Base-by-base conservation (phyloP, 2,113 vertebrate genomes). In the Rhabdomys dilectus region DNA sequence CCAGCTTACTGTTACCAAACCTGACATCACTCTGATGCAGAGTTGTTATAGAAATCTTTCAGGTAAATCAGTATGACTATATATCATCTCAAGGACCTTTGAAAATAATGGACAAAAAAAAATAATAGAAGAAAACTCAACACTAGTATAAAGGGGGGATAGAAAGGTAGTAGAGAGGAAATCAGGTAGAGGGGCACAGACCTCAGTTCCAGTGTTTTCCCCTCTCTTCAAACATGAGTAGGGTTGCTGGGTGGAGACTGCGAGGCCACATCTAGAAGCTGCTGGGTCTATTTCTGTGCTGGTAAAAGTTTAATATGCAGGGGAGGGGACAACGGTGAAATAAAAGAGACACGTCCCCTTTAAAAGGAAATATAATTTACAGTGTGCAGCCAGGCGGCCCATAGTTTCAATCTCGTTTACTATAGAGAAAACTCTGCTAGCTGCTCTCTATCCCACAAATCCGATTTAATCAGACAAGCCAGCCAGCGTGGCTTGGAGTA, bases 391-490 rank as follows among this genome's bases (percentile, higher is more conserved):
- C 98, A 99, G 99, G 98, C 99, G 98, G 98, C 97, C 98, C 98
- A 98, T 98, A 99, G 99, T 98, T 98, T 98, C 98, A 98, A 98
- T 99, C 99, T 99, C 99, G 98, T 99, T 99, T 99, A 99, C 99
- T 99, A 99, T 98, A 99, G 98, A 99, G 98, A 99, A 98, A 98
- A 98, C 98, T 99, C 98, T 98, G 99, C 99, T 98, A 98, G 98
- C 98, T 98, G 98, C 98, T 98, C 99, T 99, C 99, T 99, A 99
- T 99, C 99, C 99, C 99, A 99, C 99, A 99, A 99, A 99, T 99
- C 99, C 99, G 99, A 99, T 99, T 99, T 99, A 99, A 99, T 99
- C 99, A 99, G 99, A 99, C 99, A 99, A 99, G 99, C 99, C 99
- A 99, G 99, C 99, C 99, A 99, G 99, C 99, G 99, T 99, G 99